These are phyloP conservation scores for Tapera naevia DNA, from an alignment of 2,797 vertebrate species.

Conservation along the genomic window DNA sequence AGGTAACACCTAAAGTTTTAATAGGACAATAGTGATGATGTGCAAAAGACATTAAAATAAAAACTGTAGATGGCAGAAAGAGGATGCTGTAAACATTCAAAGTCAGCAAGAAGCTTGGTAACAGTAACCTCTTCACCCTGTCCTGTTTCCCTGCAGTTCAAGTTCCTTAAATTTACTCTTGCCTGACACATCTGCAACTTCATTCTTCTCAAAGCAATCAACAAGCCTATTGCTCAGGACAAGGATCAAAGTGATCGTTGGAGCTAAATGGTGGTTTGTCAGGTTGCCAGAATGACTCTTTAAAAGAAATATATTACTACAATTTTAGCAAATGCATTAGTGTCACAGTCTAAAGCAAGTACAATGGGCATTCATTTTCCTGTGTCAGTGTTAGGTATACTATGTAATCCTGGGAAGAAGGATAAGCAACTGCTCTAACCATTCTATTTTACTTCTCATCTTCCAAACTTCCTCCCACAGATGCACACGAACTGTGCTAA, in stretches of 20 bases:
- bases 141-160: background rate
- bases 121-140: background rate
- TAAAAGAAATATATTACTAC: background rate
- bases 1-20: background rate
- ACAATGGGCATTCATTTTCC: background rate
- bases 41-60: background rate
- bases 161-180: background rate
- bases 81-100: background rate
- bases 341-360: background rate
- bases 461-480: background rate
- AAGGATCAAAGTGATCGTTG: background rate
- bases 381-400: background rate
- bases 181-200: background rate
- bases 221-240: background rate
- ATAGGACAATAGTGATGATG: background rate
- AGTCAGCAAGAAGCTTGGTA: background rate
- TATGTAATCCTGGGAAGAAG: accelerated
- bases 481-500: background rate
- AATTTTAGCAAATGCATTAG: background rate
- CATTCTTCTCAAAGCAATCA: background rate
- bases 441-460: background rate
- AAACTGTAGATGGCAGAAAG: background rate
- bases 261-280: background rate
- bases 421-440: background rate
- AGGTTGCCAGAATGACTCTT: background rate